Evolutionary conservation across 2,113 vertebrate species (phyloP).

Genomic region (Microcebus tavaratra): DNA sequence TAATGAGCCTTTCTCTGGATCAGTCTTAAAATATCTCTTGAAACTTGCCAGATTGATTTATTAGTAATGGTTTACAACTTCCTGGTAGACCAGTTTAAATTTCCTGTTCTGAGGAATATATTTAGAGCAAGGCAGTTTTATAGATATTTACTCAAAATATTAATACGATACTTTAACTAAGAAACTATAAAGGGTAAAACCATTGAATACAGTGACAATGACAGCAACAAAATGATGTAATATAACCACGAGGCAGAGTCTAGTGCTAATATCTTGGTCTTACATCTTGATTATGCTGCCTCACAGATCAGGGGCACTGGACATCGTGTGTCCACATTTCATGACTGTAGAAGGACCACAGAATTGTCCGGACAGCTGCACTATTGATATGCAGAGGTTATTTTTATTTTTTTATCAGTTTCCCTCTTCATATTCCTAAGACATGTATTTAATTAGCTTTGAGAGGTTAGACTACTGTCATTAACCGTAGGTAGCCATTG

Average conservation of each 20-base stretch:
- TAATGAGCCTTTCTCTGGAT: background rate
- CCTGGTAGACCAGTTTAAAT: background rate
- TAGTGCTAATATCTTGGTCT: background rate
- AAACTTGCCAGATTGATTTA: background rate
- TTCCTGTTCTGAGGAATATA: background rate
- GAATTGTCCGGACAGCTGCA: background rate
- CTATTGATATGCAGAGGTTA: background rate
- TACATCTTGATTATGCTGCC: background rate
- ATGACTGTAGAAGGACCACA: background rate
- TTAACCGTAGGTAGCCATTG: background rate
- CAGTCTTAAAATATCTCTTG: background rate
- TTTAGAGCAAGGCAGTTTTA: background rate
- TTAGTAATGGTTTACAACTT: background rate
- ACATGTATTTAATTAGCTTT: background rate
- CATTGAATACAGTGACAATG: rapidly evolving
- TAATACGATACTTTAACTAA: background rate
- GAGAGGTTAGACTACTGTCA: background rate
- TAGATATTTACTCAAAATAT: background rate
- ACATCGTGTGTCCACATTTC: background rate
- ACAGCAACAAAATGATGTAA: background rate
- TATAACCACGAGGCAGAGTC: rapidly evolving
- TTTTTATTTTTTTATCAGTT: background rate
- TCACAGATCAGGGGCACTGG: background rate
- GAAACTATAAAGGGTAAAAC: rapidly evolving
- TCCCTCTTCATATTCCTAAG: background rate